Evolutionary conservation across 2,888 invertebrate genomes (phyloP), one percentile per base, ranked within the genome.

Genomic region (Habrosyne pyritoides): DNA sequence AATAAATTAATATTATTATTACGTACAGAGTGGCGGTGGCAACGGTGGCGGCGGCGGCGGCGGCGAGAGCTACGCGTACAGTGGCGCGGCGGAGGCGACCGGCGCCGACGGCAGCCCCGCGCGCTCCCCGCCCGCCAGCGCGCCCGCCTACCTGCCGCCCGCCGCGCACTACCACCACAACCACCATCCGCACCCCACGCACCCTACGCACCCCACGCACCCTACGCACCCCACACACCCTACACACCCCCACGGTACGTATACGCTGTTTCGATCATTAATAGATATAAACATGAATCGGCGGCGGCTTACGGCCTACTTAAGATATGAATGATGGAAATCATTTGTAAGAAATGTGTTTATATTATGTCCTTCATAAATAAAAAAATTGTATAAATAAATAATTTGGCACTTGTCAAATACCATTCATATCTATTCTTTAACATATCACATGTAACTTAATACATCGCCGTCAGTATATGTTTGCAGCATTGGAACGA

Each of bases 31-130:
- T 62, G 76, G 72, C 22, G 74, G 72, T 10, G 70, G 58, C 47
- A 57, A 52, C 12, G 53, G 52, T 0, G 47, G 53, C 7, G 60
- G 68, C 59, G 84, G 81, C 58, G 64, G 76, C 68, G 59, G 72
- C 63, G 71, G 78, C 54, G 89, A 94, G 94, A 79, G 81, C 69
- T 77, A 85, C 73, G 81, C 84, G 71, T 86, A 84, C 72, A 81
- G 80, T 70, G 85, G 80, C 60, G 75, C 82, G 73, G 74, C 72
- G 56, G 77, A 73, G 54, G 74, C 67, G 66, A 72, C 69, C 61
- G 73, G 95, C 55, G 63, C 66, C 12, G 74, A 74, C 72, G 95
- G 96, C 73, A 97, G 97, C 86, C 97, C 97, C 47, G 94, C 96
- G 56, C 94, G 97, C 76, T 97, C 97, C 21, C 97, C 97, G 75